Conservation (phyloP, 2,888 invertebrate species). For the Tribolium freemani region DNA sequence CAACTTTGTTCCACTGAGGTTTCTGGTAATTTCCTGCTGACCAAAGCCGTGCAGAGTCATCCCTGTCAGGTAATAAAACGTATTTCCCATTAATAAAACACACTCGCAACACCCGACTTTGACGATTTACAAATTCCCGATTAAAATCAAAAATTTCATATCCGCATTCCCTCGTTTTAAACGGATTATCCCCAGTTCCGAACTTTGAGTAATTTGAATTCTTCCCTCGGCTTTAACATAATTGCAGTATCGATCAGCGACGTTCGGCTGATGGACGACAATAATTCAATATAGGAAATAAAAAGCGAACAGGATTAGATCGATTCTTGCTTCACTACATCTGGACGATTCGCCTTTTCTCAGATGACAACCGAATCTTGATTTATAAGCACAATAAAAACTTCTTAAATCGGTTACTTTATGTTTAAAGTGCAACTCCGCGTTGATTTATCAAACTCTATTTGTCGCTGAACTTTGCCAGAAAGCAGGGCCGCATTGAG, state of each 20-base stretch:
- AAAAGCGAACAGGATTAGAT: slow-evolving; percentile 18
- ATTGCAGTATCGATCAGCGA: slow-evolving; percentile 26
- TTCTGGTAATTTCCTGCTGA: slow-evolving; percentile 23
- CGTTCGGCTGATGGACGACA: slow-evolving; percentile 30
- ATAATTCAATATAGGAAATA: slow-evolving; percentile 30
- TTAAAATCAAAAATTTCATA: slow-evolving; percentile 29
- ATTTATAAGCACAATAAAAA: slow-evolving; percentile 32
- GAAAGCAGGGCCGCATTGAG: neutral
- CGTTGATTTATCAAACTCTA: slow-evolving; percentile 27
- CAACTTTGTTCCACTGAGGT: slow-evolving; percentile 23
- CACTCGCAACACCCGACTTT: neutral
- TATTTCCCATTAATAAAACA: slow-evolving; percentile 19
- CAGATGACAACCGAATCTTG: slow-evolving; percentile 34
- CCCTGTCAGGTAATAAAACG: slow-evolving; percentile 17
- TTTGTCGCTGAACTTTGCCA: slow-evolving; percentile 7
- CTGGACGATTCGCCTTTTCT: slow-evolving; percentile 1
- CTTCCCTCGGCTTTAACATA: slow-evolving; percentile 35
- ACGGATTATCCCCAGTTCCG: slow-evolving; percentile 26
- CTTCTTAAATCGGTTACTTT: slow-evolving; percentile 33
- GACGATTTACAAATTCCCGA: slow-evolving; percentile 22
- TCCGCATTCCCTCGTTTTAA: slow-evolving; percentile 27
- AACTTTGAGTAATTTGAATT: slow-evolving; percentile 33
- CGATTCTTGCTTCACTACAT: slow-evolving; percentile 29
- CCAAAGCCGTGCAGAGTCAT: slow-evolving; percentile 5
- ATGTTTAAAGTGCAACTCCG: slow-evolving; percentile 10